Evolutionary conservation across 35 echinoderm and acorn worm species (phyloP).

Genomic region (Chiridota heheva): DNA sequence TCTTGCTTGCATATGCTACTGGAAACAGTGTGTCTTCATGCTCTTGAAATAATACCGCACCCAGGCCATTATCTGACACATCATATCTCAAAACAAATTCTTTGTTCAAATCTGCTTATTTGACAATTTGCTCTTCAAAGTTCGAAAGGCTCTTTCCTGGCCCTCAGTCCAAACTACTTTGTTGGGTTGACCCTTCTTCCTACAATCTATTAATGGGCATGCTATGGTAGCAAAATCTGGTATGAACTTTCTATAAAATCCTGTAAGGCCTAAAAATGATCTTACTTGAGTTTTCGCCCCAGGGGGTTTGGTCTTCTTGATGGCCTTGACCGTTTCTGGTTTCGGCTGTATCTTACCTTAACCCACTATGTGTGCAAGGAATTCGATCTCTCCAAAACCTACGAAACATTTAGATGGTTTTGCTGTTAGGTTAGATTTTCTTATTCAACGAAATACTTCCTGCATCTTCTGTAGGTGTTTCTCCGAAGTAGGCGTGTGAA

Average conservation of each 20-base stretch:
- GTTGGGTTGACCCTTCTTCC: slow-evolving; percentile 13
- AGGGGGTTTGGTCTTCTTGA: background rate
- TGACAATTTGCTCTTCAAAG: background rate
- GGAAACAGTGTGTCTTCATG: background rate
- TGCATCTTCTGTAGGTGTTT: slow-evolving; percentile 18
- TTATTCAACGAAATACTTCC: background rate
- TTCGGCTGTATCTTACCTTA: background rate
- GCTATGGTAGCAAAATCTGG: slow-evolving; percentile 27
- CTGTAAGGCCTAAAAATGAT: slow-evolving; percentile 5
- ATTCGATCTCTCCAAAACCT: slow-evolving; percentile 53
- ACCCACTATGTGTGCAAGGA: slow-evolving; percentile 43
- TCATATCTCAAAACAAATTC: background rate
- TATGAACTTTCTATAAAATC: slow-evolving; percentile 1
- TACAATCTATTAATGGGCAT: slow-evolving; percentile 4
- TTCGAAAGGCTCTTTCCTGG: slow-evolving; percentile 1
- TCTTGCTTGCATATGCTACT: slow-evolving; percentile 28
- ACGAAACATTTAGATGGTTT: slow-evolving; percentile 49
- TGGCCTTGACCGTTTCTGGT: background rate
- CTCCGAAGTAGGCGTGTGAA: slow-evolving; percentile 9
- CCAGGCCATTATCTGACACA: background rate
- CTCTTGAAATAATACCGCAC: slow-evolving; percentile 26
- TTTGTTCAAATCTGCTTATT: background rate
- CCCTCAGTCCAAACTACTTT: background rate
- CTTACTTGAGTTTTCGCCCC: slow-evolving; percentile 3
- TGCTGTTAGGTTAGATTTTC: background rate